phyloP scores from a whole-genome alignment of 2,113 vertebrate species.

The Apeltes quadracus region DNA sequence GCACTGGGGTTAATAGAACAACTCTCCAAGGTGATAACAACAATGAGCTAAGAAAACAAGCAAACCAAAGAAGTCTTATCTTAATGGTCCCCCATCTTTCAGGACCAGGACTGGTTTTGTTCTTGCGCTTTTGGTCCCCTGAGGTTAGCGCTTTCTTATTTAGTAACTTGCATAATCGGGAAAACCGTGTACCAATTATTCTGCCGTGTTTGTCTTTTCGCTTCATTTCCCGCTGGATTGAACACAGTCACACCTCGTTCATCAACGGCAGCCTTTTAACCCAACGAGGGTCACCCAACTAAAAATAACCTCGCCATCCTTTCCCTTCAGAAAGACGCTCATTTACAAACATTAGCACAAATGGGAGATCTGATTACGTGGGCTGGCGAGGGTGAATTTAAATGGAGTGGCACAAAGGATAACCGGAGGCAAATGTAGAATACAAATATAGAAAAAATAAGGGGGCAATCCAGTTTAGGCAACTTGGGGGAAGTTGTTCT shows the following conservation, averaged over 20 bases:
- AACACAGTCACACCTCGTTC: slow-evolving; percentile 2
- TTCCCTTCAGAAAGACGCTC: slow-evolving; percentile 58
- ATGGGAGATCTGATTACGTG: slow-evolving; percentile 77
- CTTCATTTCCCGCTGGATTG: slow-evolving; percentile 25
- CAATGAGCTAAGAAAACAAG: slow-evolving; percentile 35
- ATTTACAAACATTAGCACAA: slow-evolving; percentile 79
- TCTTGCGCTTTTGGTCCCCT: slow-evolving; percentile 4
- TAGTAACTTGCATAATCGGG: slow-evolving; percentile 9
- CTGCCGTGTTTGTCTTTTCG: neutral
- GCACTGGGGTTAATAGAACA: slow-evolving; percentile 19
- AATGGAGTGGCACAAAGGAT: slow-evolving; percentile 46
- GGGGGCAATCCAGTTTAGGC: slow-evolving; percentile 38
- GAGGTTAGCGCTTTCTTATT: slow-evolving; percentile 1
- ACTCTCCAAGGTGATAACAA: slow-evolving; percentile 47
- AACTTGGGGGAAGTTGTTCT: slow-evolving; percentile 19
- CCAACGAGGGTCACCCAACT: slow-evolving; percentile 29
- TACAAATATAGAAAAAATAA: slow-evolving; percentile 54
- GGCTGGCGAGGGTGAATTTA: slow-evolving; percentile 47
- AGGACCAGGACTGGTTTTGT: slow-evolving; percentile 5
- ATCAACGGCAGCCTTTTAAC: slow-evolving; percentile 22
- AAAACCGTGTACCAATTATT: neutral
- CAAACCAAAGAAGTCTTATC: slow-evolving; percentile 50
- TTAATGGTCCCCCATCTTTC: slow-evolving; percentile 13
- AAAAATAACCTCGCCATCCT: slow-evolving; percentile 72
- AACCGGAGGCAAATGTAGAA: slow-evolving; percentile 40